Evolutionary conservation across 92 coral and sea anemone species (phyloP).

Genomic region (Porites rus): DNA sequence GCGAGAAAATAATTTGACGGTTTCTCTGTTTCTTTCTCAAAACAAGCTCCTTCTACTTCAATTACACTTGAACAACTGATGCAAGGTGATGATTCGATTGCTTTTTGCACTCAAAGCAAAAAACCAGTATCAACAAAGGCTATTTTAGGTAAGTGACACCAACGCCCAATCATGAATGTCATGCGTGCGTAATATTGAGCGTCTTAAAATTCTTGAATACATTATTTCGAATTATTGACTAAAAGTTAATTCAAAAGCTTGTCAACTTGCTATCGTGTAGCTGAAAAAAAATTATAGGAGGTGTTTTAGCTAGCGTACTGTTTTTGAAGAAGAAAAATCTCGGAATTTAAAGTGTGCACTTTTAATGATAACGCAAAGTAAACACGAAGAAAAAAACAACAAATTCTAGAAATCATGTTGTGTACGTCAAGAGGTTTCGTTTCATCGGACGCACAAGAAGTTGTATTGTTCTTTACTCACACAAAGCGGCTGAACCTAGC

Average conservation of each 20-base stretch:
- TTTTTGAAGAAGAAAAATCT: not conserved
- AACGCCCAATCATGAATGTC: not conserved
- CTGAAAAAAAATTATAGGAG: not conserved
- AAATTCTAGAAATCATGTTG: not conserved
- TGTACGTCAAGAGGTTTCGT: not conserved
- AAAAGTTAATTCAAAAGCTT: not conserved
- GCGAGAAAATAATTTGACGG: not conserved
- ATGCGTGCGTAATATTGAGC: not conserved
- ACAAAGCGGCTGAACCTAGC: not conserved
- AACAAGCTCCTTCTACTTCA: conserved; percentile 16
- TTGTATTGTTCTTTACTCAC: not conserved
- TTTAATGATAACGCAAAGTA: not conserved
- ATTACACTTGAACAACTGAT: conserved; percentile 18
- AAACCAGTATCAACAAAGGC: not conserved
- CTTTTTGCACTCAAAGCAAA: not conserved
- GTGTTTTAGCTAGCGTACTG: not conserved
- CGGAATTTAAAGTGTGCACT: not conserved
- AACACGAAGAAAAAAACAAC: too few species aligned
- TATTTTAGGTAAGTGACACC: conserved; percentile 10
- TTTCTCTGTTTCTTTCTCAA: not conserved
- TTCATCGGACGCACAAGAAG: conserved; percentile 1
- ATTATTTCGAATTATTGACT: not conserved
- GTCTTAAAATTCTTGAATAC: not conserved
- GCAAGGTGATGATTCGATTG: conserved; percentile 6
- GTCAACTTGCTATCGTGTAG: not conserved